Percentiles rank a stretch among this genome's conserved stretches.
phyloP scores from a whole-genome alignment of 2,113 vertebrate genomes.

The Aspidoscelis tigris region DNA sequence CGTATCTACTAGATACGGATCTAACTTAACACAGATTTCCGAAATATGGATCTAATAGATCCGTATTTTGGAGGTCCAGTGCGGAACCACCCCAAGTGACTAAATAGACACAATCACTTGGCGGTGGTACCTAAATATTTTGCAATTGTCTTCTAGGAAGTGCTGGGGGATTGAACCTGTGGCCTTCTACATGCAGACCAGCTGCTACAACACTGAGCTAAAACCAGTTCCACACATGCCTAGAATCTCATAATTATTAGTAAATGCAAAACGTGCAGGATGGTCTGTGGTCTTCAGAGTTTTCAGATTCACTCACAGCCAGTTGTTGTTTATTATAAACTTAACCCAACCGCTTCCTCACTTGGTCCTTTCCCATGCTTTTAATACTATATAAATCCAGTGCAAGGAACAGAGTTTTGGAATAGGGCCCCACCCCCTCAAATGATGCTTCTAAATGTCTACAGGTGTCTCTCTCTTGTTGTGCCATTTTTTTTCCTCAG shows the following conservation, averaged over 20 bases:
- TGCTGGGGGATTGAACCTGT: too few relatives aligned
- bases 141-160: too few relatives aligned
- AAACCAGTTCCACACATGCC: background rate
- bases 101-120: too few relatives aligned
- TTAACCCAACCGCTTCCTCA: background rate
- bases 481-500: conserved; percentile 44
- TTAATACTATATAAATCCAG: conserved; percentile 8
- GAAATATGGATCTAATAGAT: too few relatives aligned
- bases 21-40: too few relatives aligned
- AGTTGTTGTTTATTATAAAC: background rate
- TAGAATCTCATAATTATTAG: background rate
- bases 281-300: conserved; percentile 9
- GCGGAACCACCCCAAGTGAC: too few relatives aligned
- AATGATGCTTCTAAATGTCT: conserved; percentile 24
- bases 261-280: conserved; percentile 32
- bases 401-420: background rate
- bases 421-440: conserved; percentile 25
- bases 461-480: conserved; percentile 17
- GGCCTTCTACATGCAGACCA: too few relatives aligned
- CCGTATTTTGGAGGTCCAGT: too few relatives aligned
- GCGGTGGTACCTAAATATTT: too few relatives aligned
- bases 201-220: too few relatives aligned
- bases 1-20: too few relatives aligned
- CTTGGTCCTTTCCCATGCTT: rapidly evolving
- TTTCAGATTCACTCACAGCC: background rate